Evolutionary conservation across 2,888 invertebrate genomes (phyloP), one percentile per base, ranked within the genome.

Genomic region (Notodonta dromedarius): DNA sequence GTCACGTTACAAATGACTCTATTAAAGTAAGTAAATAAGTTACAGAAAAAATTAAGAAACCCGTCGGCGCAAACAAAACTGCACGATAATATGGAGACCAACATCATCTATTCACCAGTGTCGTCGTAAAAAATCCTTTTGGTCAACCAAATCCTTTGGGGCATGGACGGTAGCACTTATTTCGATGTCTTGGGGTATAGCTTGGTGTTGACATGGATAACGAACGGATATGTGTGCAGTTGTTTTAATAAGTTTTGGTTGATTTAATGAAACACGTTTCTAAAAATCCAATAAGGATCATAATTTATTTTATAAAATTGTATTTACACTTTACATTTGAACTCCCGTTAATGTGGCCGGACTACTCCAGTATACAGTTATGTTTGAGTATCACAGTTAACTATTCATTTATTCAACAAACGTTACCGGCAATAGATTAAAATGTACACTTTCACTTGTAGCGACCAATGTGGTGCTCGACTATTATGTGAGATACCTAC

Each of bases 241-340:
- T 24, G 24, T 24, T 24, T 24, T 24, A 24, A 24, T 24, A 24
- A 4, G 42, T 24, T 24, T 9, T 1, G 8, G 11, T 14, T 51
- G 7, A 32, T 14, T 13, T 44, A 56, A 44, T 24, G 11, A 55
- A 55, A 55, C 55, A 56, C 56, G 7, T 35, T 40, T 65, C 77
- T 85, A 84, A 88, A 89, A 88, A 90, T 89, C 93, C 92, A 92
- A 92, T 83, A 91, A 88, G 92, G 92, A 92, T 85, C 82, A 89
- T 90, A 87, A 91, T 93, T 93, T 91, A 93, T 91, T 92, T 39
- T 86, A 88, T 75, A 90, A 91, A 91, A 89, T 86, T 79, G 87
- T 92, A 91, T 91, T 85, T 92, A 93, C 93, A 93, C 88, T 92
- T 90, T 92, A 92, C 93, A 93, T 90, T 91, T 91, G 90, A 83